Base-by-base conservation (phyloP, 1,140 invertebrate genomes). In the Streblospio benedicti region DNA sequence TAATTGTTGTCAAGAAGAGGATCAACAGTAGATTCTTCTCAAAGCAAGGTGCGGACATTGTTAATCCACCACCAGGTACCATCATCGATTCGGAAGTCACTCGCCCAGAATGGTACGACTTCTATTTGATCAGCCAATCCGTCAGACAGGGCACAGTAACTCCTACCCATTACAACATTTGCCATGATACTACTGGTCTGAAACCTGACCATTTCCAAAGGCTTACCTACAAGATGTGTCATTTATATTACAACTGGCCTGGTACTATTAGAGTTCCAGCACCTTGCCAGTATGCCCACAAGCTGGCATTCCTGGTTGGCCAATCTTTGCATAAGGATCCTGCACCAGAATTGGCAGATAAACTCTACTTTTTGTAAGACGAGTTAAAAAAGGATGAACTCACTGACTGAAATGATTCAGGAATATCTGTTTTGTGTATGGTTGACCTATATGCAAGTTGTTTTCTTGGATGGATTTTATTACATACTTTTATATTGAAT, bases 191-290 rank as follows among this genome's bases (percentile, higher is more conserved):
- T 3, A 76, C 83, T 12, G 80, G 80, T 0, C 70, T 89, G 2
- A 67, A 72, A 32, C 79, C 87, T 0, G 86, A 89, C 58, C 79
- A 83, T 58, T 70, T 93, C 58, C 93, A 97, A 76, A 79, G 85
- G 16, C 66, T 93, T 1, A 82, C 89, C 0, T 92, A 87, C 67
- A 91, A 91, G 72, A 73, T 91, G 66, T 85, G 84, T 57, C 90
- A 94, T 67, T 76, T 91, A 73, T 93, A 92, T 64, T 93, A 83
- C 69, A 93, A 93, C 73, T 91, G 93, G 92, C 83, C 77, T 44
- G 55, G 50, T 32, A 50, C 51, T 31, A 53, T 60, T 18, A 25
- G 54, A 23, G 54, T 65, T 23, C 53, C 56, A 35, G 38, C 41
- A 51, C 30, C 61, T 32, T 74, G 75, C 62, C 88, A 93, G 70